These are phyloP conservation scores for Echinarachnius parma DNA, from an alignment of 53 echinoderm and acorn worm species.

Conservation along the genomic window DNA sequence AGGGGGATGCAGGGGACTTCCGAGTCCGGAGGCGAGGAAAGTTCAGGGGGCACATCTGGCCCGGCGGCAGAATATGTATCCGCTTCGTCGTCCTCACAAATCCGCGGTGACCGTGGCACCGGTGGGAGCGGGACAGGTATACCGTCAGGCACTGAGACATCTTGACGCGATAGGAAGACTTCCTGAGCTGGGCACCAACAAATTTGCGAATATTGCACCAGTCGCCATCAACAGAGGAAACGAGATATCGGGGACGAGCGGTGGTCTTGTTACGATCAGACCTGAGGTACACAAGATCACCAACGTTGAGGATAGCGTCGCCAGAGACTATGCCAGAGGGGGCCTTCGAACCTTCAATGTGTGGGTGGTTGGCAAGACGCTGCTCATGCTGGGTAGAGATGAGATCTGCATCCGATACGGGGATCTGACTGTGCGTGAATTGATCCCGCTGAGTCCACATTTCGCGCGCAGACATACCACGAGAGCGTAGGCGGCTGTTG, in stretches of 20 bases:
- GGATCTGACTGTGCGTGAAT: conserved; percentile 56
- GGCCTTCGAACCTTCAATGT: conserved; percentile 40
- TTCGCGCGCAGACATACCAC: conserved; percentile 33
- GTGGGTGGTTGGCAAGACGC: conserved; percentile 37
- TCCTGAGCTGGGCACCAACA: conserved; percentile 46
- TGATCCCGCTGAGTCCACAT: conserved; percentile 53
- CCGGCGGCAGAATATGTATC: too few relatives aligned
- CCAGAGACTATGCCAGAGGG: neutral
- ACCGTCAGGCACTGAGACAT: conserved; percentile 49
- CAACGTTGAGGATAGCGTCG: conserved; percentile 1
- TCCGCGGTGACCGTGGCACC: too few relatives aligned
- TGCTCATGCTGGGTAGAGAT: conserved; percentile 40
- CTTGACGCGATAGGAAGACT: conserved; percentile 51
- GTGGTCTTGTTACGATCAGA: conserved; percentile 13
- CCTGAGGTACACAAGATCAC: conserved; percentile 50
- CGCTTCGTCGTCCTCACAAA: too few relatives aligned
- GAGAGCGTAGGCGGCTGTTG: neutral
- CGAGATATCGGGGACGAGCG: conserved; percentile 47
- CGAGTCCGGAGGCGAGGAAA: too few relatives aligned
- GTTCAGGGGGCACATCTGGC: too few relatives aligned
- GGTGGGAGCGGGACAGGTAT: conserved; percentile 1
- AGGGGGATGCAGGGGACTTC: too few relatives aligned
- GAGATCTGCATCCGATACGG: conserved; percentile 16
- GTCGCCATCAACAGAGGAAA: conserved; percentile 36
- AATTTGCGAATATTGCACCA: conserved; percentile 60